Percentiles rank a stretch among this genome's conserved stretches.
These are phyloP conservation scores for Ctenopoma multispine DNA, from an alignment of 2,797 vertebrate species.

Conservation along the genomic window DNA sequence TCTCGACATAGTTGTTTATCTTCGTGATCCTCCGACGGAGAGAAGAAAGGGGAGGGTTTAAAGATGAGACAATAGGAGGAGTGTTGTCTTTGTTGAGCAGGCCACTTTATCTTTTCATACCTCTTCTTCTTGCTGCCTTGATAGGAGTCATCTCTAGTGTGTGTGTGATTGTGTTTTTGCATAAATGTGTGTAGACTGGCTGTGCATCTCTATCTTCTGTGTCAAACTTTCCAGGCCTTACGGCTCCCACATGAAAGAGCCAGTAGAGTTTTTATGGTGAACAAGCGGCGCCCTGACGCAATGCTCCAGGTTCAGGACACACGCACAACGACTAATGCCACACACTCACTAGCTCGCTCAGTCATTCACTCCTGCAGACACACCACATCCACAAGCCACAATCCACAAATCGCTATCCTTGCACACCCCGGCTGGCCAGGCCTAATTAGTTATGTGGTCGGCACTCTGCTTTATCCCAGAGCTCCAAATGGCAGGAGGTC, in stretches of 20 bases:
- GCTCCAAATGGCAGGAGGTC: conserved; percentile 85
- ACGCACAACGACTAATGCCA: conserved; percentile 42
- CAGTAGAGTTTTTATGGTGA: conserved; percentile 63
- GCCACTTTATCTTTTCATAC: conserved; percentile 49
- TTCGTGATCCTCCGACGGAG: conserved; percentile 66
- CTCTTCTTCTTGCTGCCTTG: conserved; percentile 27
- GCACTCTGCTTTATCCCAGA: conserved; percentile 75
- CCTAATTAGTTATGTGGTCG: conserved; percentile 84
- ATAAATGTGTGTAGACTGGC: conserved; percentile 36
- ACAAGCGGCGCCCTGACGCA: conserved; percentile 59
- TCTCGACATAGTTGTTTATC: conserved; percentile 70
- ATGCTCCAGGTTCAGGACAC: conserved; percentile 48
- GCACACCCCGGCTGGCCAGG: conserved; percentile 62
- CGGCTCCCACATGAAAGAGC: conserved; percentile 58
- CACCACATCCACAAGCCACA: conserved; percentile 65
- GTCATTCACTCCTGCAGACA: conserved; percentile 61
- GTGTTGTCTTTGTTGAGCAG: conserved; percentile 66
- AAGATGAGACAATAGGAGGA: conserved; percentile 61
- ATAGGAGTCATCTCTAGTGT: conserved; percentile 42
- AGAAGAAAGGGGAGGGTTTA: conserved; percentile 42
- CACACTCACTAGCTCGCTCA: conserved; percentile 51
- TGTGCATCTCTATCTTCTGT: conserved; percentile 53
- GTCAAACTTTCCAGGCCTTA: conserved; percentile 75
- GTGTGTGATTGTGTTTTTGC: conserved; percentile 32
- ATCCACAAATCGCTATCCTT: conserved; percentile 71